Base-by-base conservation (phyloP, 92 coral and sea anemone genomes). In the Hydrozoanthus gracilis region DNA sequence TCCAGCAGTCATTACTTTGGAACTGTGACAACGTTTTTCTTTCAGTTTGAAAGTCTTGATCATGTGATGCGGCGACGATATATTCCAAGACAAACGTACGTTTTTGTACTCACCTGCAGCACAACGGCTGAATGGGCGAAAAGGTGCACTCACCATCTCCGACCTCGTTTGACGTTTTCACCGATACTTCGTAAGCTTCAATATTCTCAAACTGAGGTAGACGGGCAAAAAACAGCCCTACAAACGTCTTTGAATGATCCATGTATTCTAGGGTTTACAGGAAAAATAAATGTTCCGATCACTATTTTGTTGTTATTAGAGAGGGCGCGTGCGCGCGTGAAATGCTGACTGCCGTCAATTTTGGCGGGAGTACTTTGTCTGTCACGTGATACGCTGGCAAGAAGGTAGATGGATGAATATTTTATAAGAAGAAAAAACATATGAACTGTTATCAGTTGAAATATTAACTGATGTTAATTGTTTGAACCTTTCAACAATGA, bases 181-280 rank as follows among this genome's bases (percentile, higher is more conserved):
- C 93, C 73, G 82, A 55, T 15, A 92, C 95, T 74, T 91, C 78
- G 48, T 73, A 93, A 75, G 94, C 99, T 14, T 80, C 86, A 35
- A 96, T 90, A 44, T 88, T 92, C 46, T 91, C 94, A 4, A 96
- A 64, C 74, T 92, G 86, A 60, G 98, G 99, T 62, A 95, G 86
- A 66, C 87, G 92, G 70, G 93, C 98, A 54, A 95, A 95, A 75
- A 90, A 95, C 85, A 96, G 91, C 39, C 95, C 98, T 10, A 92
- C 84, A 16, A 84, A 78, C 56, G 91, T 65, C 73, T 80, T 80
- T 64, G 85, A 4, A 8, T 18, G 48, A 7, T 80, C 85, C 74
- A 80, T 80, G 60, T 10, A 46, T 11, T 65, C 74, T 11, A 16
- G 50, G 9, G 9, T 27, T 74, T 45, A 67, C 72, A 14, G 15